These are phyloP conservation scores for Upupa epops DNA, from an alignment of 2,113 vertebrate genomes.

Conservation along the genomic window DNA sequence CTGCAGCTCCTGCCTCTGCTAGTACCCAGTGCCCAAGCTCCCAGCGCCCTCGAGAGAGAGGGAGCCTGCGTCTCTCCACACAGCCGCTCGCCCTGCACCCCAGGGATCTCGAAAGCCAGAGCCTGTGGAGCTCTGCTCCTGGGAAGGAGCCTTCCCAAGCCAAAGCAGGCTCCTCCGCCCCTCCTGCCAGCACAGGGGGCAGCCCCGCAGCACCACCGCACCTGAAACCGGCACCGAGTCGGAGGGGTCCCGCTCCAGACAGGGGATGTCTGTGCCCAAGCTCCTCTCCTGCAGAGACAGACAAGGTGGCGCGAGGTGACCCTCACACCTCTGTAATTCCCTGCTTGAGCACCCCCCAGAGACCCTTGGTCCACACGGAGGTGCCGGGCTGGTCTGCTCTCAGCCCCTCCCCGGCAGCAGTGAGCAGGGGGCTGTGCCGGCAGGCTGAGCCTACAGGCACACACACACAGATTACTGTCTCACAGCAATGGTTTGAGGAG, in stretches of 20 bases:
- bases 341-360: too few relatives aligned
- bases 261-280: constrained; percentile 50
- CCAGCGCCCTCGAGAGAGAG: not conserved
- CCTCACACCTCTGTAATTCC: too few relatives aligned
- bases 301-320: not conserved
- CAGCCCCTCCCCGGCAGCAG: not conserved
- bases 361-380: not conserved
- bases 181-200: not conserved
- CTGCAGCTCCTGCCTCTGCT: not conserved
- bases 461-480: too few relatives aligned
- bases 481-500: too few relatives aligned
- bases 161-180: not conserved
- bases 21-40: not conserved
- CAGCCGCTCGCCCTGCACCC: not conserved
- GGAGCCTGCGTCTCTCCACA: not conserved
- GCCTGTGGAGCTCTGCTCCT: not conserved
- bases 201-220: not conserved
- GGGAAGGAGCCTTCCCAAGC: not conserved
- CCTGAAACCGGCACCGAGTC: constrained; percentile 70
- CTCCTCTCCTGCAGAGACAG: constrained; percentile 56
- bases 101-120: not conserved
- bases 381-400: not conserved
- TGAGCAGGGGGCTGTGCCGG: too few relatives aligned
- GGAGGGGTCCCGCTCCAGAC: constrained; percentile 60
- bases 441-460: too few relatives aligned